Base-by-base conservation (phyloP, 1,140 invertebrate genomes). In the Plutomurus gul region DNA sequence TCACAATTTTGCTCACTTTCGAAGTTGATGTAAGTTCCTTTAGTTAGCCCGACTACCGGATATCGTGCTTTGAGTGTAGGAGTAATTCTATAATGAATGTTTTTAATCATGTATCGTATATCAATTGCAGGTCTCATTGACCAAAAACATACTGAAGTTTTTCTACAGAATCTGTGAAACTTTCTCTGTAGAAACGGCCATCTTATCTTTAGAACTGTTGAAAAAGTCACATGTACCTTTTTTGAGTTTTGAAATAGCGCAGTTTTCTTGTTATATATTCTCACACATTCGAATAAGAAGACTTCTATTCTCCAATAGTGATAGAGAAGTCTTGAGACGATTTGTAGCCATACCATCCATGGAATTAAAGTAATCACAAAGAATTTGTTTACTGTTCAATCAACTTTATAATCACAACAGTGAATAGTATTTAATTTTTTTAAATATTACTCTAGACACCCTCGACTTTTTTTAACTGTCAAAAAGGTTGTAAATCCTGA, bases 231-330 rank as follows among this genome's bases (percentile, higher is more conserved):
- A 51, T 10, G 47, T 47, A 36, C 47, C 60, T 5, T 75, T 65
- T 39, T 37, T 82, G 37, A 13, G 11, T 3, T 75, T 83, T 36
- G 79, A 81, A 18, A 22, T 80, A 20, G 71, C 72, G 22, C 81
- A 82, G 33, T 82, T 80, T 47, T 40, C 43, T 2, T 78, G 78
- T 30, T 73, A 51, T 13, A 18, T 80, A 5, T 73, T 73, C 39
- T 43, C 73, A 5, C 71, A 75, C 11, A 40, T 60, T 37, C 30
- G 49, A 60, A 70, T 65, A 25, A 22, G 56, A 33, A 43, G 40
- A 77, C 18, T n/a, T 18, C 16, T 65, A 18, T 36, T 47, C 3
- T 75, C 73, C 13, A 11, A 10, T 8, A 33, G 22, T 30, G 20
- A 75, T 30, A 25, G 37, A 27, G 73, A 49, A 49, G 13, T 20